Evolutionary conservation across 1,140 invertebrate genomes (phyloP), one percentile per base, ranked within the genome.

Genomic region (Zeugodacus cucurbitae): DNA sequence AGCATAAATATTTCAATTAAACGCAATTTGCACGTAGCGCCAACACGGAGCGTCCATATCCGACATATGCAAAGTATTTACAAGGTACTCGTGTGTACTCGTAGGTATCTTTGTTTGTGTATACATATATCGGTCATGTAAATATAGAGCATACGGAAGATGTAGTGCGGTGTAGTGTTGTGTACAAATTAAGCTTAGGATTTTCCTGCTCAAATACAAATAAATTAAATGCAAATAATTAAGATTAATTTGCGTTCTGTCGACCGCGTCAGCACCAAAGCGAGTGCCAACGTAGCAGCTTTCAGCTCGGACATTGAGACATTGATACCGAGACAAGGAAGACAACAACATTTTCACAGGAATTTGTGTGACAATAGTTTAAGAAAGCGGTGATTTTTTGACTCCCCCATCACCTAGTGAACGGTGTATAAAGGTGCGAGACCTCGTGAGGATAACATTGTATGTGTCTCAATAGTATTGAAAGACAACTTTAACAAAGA

Each of bases 141-240:
- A 74, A 74, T n/a, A 20, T 34, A 29, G 26, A 74, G 22, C 20
- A 74, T 5, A 44, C 34, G 17, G 32, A 41, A 17, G 48, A 54
- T 54, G 48, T 54, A 48, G n/a, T 48, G 29, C 41, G 20, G 32
- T 14, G 34, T 7, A 70, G 67, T 87, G 14, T 87, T 59, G 34
- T 87, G 11, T 54, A 87, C 87, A 87, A 87, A 87, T 87, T 87
- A 87, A 87, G 86, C 62, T 67, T 41, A 44, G 87, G 87, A 87
- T 87, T 86, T 87, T 62, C 87, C 44, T 87, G 62, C 3, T 32
- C 87, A 87, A 87, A 87, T 87, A 87, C 70, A 87, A 62, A 87
- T 87, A 87, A 87, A 87, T 70, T 64, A 87, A 87, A 87, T 87
- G 87, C 87, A 87, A 87, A 67, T 87, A 87, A 87, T 87, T 62